These are phyloP conservation scores for Pavo muticus DNA, from an alignment of 2,113 vertebrate genomes.

Conservation along the genomic window DNA sequence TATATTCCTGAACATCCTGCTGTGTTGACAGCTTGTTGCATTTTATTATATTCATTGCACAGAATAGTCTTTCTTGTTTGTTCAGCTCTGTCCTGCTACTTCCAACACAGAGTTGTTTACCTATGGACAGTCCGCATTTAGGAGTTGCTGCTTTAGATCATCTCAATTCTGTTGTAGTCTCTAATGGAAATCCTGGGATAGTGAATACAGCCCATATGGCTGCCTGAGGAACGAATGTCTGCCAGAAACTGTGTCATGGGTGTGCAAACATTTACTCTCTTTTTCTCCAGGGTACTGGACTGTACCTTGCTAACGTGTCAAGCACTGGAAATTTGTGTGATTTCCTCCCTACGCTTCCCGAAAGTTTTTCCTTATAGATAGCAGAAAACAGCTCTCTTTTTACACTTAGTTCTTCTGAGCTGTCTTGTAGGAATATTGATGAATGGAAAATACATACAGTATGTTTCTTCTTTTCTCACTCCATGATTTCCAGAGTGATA, in stretches of 20 bases:
- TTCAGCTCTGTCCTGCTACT: not conserved
- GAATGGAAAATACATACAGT: not conserved
- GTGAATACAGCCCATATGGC: not conserved
- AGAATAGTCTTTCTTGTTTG: not conserved
- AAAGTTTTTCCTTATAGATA: not conserved
- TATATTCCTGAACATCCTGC: not conserved
- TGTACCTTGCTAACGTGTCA: not conserved
- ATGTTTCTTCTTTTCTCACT: not conserved
- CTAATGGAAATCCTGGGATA: not conserved
- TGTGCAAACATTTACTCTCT: slow-evolving; percentile 19
- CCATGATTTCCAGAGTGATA: not conserved
- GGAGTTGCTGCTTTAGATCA: not conserved
- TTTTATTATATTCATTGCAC: not conserved
- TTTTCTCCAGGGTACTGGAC: slow-evolving; percentile 1
- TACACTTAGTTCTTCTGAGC: not conserved
- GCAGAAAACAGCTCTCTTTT: not conserved
- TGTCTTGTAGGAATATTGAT: not conserved
- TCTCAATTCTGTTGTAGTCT: not conserved
- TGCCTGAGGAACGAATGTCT: not conserved
- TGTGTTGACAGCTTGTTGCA: not conserved
- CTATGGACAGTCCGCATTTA: not conserved
- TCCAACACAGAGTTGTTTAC: not conserved
- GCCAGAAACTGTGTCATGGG: not conserved
- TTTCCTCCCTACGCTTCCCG: not conserved
- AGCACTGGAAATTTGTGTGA: not conserved